phyloP scores from a whole-genome alignment of 2,888 invertebrate genomes.

The Melanotus villosus region DNA sequence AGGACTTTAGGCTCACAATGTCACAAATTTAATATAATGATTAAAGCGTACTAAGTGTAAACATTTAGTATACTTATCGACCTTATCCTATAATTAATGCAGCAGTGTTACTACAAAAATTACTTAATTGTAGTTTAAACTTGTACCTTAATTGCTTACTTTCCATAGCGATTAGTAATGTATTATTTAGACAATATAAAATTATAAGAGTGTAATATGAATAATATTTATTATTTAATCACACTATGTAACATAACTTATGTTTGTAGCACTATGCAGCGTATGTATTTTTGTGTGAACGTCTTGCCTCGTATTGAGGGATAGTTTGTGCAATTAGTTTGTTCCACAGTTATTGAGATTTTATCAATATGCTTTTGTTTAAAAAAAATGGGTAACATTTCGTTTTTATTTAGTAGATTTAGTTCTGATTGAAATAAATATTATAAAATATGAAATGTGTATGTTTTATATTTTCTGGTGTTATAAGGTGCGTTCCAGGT shows the following conservation, averaged over 20 bases:
- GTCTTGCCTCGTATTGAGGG: constrained; percentile 18
- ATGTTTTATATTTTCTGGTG: too few relatives aligned
- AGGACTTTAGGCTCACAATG: too few relatives aligned
- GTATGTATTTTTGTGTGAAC: constrained; percentile 25
- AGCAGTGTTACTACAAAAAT: neutral
- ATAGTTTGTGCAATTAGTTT: constrained; percentile 37
- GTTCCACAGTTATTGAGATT: constrained; percentile 24
- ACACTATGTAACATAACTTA: constrained; percentile 32
- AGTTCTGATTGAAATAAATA: constrained; percentile 39
- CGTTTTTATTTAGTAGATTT: constrained; percentile 40
- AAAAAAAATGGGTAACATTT: constrained; percentile 35
- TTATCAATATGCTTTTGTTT: constrained; percentile 39
- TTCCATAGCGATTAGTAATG: constrained; percentile 23
- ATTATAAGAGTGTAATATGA: constrained; percentile 18
- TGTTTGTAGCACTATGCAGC: constrained; percentile 31
- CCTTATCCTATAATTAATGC: constrained; percentile 14
- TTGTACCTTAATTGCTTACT: constrained; percentile 30
- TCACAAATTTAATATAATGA: too few relatives aligned
- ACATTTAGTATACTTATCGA: neutral
- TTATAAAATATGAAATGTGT: neutral
- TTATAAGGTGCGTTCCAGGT: too few relatives aligned
- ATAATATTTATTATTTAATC: constrained; percentile 35
- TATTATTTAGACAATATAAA: constrained; percentile 1
- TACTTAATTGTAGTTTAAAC: constrained; percentile 25
- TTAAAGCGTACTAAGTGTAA: too few relatives aligned